Evolutionary conservation across 2,797 vertebrate genomes (phyloP).

Genomic region (Cirrhinus molitorella): DNA sequence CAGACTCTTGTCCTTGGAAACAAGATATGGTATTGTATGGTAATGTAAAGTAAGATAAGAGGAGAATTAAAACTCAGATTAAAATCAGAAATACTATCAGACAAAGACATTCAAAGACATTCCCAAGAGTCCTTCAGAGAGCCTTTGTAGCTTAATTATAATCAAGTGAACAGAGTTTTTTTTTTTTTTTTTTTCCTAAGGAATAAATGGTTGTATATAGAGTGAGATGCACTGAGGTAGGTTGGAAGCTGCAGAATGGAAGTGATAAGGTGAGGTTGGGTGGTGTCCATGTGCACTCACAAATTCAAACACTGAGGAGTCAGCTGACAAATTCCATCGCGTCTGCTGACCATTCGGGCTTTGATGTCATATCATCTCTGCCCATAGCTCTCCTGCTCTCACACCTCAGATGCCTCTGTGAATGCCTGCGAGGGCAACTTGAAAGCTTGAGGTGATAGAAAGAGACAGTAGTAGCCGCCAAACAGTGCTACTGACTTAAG

Average conservation of each 20-base stretch:
- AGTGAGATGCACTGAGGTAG: background rate
- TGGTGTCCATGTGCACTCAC: slow-evolving; percentile 29
- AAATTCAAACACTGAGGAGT: slow-evolving; percentile 37
- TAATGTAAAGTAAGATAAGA: slow-evolving; percentile 24
- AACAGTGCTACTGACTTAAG: slow-evolving; percentile 69
- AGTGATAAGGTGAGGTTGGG: slow-evolving; percentile 40
- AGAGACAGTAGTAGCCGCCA: slow-evolving; percentile 47
- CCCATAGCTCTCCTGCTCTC: slow-evolving; percentile 71
- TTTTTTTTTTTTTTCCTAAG: slow-evolving; percentile 38
- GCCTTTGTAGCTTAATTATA: slow-evolving; percentile 73
- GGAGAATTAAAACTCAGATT: background rate
- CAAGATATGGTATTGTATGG: background rate
- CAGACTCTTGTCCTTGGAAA: slow-evolving; percentile 5
- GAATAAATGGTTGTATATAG: background rate
- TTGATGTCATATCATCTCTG: slow-evolving; percentile 75
- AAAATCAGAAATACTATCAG: slow-evolving; percentile 42
- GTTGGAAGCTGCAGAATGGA: background rate
- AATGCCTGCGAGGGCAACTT: slow-evolving; percentile 26
- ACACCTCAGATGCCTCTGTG: slow-evolving; percentile 69
- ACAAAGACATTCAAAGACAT: slow-evolving; percentile 55
- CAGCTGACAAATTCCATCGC: slow-evolving; percentile 48
- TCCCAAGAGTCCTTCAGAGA: slow-evolving; percentile 52
- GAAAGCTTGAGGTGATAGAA: slow-evolving; percentile 44
- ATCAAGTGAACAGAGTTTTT: slow-evolving; percentile 70
- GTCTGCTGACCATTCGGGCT: slow-evolving; percentile 66